These are phyloP conservation scores for Alethe castanea DNA, from an alignment of 2,113 vertebrate genomes.

Conservation along the genomic window DNA sequence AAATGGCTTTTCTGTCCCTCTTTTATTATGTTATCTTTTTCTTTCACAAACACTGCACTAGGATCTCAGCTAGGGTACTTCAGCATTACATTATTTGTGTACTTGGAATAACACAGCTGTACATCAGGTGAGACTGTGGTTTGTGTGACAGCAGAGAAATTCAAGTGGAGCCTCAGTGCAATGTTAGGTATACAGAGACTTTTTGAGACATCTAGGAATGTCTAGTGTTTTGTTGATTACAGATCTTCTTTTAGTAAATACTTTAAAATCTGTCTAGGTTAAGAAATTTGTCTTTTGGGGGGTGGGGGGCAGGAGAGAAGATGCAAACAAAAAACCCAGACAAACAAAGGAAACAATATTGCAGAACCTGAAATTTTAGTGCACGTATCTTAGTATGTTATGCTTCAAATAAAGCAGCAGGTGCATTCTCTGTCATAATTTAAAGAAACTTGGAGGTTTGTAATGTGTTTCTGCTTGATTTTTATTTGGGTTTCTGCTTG, in stretches of 20 bases:
- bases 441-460: not conserved
- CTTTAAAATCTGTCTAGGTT: not conserved
- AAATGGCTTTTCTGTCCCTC: not conserved
- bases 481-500: not conserved
- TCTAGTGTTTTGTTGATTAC: not conserved
- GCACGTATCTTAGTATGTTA: not conserved
- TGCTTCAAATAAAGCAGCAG: not conserved
- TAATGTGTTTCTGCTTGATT: not conserved
- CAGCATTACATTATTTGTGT: not conserved
- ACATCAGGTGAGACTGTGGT: not conserved
- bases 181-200: not conserved
- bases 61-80: not conserved
- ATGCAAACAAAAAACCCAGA: not conserved
- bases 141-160: not conserved
- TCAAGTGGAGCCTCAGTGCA: not conserved
- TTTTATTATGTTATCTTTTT: not conserved
- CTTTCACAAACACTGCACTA: not conserved
- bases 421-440: not conserved
- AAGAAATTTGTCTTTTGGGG: not conserved
- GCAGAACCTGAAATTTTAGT: not conserved
- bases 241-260: not conserved
- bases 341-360: not conserved
- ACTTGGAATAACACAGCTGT: not conserved
- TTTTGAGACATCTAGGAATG: not conserved
- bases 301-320: too few species aligned